Evolutionary conservation across 2,888 invertebrate species (phyloP).

Genomic region (Eretmocerus hayati): DNA sequence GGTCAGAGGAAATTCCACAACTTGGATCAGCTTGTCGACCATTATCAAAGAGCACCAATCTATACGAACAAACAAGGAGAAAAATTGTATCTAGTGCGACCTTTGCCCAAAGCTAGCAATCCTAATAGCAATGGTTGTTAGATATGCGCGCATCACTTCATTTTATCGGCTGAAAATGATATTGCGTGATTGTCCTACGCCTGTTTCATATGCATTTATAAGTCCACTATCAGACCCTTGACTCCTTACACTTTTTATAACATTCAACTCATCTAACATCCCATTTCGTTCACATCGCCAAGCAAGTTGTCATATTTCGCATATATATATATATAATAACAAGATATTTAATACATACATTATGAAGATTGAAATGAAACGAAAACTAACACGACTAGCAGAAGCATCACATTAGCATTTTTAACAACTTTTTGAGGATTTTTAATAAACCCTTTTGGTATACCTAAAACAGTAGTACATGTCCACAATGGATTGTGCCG

Average conservation of each 20-base stretch:
- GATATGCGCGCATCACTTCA: conserved; percentile 4
- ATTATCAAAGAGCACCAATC: conserved; percentile 98
- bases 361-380: conserved; percentile 10
- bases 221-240: conserved; percentile 9
- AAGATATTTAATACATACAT: too few relatives aligned
- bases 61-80: conserved; percentile 97
- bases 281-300: conserved; percentile 16
- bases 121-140: conserved; percentile 45
- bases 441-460: conserved; percentile 14
- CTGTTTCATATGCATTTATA: conserved; percentile 19
- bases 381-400: conserved; percentile 18
- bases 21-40: conserved; percentile 92
- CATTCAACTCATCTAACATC: conserved; percentile 14
- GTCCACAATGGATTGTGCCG: conserved; percentile 16
- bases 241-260: conserved; percentile 4
- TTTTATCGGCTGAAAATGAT: conserved; percentile 21
- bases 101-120: conserved; percentile 65
- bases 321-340: conserved; percentile 13
- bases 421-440: conserved; percentile 16
- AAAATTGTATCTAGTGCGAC: conserved; percentile 91
- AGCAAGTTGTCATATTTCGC: conserved; percentile 14
- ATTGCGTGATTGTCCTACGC: conserved; percentile 20
- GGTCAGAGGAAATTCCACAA: conserved; percentile 96
- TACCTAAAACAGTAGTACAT: conserved; percentile 13
- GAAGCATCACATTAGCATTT: conserved; percentile 16